Conservation (phyloP, 2,113 vertebrate species). For the Passer domesticus region DNA sequence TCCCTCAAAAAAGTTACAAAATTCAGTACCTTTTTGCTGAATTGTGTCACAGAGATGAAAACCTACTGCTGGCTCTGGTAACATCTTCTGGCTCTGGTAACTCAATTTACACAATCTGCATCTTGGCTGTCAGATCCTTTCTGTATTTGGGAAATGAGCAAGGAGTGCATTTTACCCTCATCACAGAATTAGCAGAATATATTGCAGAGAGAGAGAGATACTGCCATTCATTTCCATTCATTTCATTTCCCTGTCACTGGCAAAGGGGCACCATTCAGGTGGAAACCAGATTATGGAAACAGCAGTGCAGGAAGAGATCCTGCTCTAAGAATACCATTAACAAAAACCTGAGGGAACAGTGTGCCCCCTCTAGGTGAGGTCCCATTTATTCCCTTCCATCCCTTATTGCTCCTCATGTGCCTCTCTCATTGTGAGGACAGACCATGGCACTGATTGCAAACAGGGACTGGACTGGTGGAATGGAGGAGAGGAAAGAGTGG, state of each 20-base stretch:
- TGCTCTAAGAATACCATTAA: background rate
- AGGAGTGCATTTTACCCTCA: background rate
- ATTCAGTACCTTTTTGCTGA: background rate
- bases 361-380: background rate
- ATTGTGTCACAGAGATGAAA: background rate
- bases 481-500: background rate
- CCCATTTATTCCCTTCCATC: background rate
- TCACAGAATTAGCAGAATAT: background rate
- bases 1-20: background rate
- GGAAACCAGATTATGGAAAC: background rate
- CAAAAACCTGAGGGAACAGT: background rate
- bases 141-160: background rate
- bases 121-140: background rate
- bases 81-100: background rate
- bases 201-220: background rate
- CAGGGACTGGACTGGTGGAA: background rate
- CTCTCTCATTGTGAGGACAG: background rate
- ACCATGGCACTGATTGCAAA: background rate
- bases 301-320: background rate
- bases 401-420: background rate
- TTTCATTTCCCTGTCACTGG: background rate
- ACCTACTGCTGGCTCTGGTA: background rate
- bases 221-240: background rate
- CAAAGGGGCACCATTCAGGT: background rate
- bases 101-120: background rate